Conservation (phyloP, 2,888 invertebrate species). For the Tipula confusa region DNA sequence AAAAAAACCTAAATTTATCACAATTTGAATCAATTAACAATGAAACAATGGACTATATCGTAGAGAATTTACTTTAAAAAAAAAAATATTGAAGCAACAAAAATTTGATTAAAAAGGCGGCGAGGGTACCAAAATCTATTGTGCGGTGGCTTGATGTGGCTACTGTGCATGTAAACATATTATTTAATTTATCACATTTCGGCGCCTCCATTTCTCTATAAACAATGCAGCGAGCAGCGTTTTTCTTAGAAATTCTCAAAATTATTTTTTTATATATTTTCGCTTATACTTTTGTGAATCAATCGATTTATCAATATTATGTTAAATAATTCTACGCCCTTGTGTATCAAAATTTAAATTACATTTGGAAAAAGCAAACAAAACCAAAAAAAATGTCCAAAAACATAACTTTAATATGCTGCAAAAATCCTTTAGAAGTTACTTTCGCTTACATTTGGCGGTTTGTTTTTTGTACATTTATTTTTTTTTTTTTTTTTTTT, state of each 20-base stretch:
- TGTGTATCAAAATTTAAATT: conserved; percentile 25
- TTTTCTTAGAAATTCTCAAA: neutral
- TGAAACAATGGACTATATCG: neutral
- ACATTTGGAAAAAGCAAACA: neutral
- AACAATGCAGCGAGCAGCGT: neutral
- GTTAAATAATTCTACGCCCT: conserved; percentile 20
- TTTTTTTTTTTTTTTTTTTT: neutral
- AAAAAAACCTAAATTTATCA: neutral
- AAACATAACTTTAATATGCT: conserved; percentile 21
- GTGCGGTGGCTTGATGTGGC: neutral
- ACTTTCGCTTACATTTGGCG: neutral
- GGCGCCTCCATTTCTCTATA: neutral
- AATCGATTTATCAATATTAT: conserved; percentile 25
- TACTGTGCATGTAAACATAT: neutral
- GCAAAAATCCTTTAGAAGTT: neutral
- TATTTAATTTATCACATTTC: conserved; percentile 25
- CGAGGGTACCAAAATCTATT: neutral
- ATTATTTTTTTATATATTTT: neutral
- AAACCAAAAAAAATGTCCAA: neutral
- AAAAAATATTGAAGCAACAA: neutral
- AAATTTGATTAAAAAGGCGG: neutral
- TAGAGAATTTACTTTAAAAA: neutral
- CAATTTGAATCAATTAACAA: conserved; percentile 5
- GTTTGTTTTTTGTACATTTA: neutral
- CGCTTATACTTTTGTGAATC: neutral